Evolutionary conservation across 64 coral and sea anemone genomes (phyloP).

Genomic region (Montipora cactus): DNA sequence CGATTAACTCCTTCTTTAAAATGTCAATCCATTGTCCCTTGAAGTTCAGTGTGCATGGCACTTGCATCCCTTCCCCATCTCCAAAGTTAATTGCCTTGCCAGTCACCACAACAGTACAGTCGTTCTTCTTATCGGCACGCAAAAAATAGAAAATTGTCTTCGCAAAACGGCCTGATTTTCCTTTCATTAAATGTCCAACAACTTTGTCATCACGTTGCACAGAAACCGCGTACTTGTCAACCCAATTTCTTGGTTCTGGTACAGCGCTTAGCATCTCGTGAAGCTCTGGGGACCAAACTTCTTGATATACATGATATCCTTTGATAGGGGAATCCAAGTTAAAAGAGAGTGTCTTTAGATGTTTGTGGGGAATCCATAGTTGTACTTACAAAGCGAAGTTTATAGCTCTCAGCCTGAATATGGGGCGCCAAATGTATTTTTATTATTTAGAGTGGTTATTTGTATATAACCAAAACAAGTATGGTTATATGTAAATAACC

Average conservation of each 20-base stretch:
- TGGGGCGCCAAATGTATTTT: too few relatives aligned
- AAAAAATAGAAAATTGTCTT: constrained; percentile 70
- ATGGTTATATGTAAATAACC: too few relatives aligned
- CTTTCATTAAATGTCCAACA: constrained; percentile 67
- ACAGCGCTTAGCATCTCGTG: constrained; percentile 31
- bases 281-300: constrained; percentile 52
- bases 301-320: constrained; percentile 68
- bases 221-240: constrained; percentile 73
- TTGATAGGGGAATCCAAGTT: constrained; percentile 63
- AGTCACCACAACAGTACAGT: constrained; percentile 71
- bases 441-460: too few relatives aligned
- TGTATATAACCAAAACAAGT: too few relatives aligned
- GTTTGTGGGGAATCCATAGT: constrained; percentile 55
- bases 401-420: not conserved
- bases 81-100: constrained; percentile 57
- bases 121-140: constrained; percentile 55
- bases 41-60: constrained; percentile 55
- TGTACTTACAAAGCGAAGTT: not conserved
- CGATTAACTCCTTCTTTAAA: constrained; percentile 32
- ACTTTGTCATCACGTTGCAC: constrained; percentile 53
- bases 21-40: constrained; percentile 46
- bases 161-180: constrained; percentile 46
- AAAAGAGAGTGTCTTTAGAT: constrained; percentile 51
- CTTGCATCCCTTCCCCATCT: constrained; percentile 63
- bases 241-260: constrained; percentile 57